These are phyloP conservation scores for Paracentrotus lividus DNA, from an alignment of 53 echinoderm and acorn worm genomes.

Conservation along the genomic window DNA sequence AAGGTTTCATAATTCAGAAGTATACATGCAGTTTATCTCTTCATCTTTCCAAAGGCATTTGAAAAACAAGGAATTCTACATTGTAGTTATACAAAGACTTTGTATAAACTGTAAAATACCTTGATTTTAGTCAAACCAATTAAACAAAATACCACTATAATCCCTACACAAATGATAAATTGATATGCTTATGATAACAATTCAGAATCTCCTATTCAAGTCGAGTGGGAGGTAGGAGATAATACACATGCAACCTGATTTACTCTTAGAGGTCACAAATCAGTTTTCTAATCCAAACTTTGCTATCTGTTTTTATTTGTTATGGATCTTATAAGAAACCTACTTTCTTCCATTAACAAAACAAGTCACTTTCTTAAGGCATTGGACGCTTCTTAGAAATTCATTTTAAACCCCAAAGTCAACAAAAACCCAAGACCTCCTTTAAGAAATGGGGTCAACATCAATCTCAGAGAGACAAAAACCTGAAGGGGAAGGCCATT, in stretches of 20 bases:
- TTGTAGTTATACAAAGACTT: no score
- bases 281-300: not conserved
- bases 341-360: not conserved
- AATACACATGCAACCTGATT: not conserved
- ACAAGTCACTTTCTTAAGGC: slow-evolving; percentile 17
- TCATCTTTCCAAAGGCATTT: no score
- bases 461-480: not conserved
- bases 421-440: slow-evolving; percentile 4
- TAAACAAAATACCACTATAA: no score
- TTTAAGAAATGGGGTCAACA: not conserved
- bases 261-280: not conserved
- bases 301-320: not conserved
- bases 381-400: not conserved
- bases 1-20: no score
- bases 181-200: not conserved
- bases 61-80: no score
- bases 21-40: no score
- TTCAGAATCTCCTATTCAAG: not conserved
- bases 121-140: no score
- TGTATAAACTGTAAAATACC: no score
- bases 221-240: not conserved
- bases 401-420: not conserved
- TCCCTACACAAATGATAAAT: not conserved
- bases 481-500: slow-evolving; percentile 7
- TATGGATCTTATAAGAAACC: not conserved